Percentiles rank a stretch among this genome's conserved stretches.
Conservation (phyloP, 2,797 vertebrate species). For the Galaxias olidus region DNA sequence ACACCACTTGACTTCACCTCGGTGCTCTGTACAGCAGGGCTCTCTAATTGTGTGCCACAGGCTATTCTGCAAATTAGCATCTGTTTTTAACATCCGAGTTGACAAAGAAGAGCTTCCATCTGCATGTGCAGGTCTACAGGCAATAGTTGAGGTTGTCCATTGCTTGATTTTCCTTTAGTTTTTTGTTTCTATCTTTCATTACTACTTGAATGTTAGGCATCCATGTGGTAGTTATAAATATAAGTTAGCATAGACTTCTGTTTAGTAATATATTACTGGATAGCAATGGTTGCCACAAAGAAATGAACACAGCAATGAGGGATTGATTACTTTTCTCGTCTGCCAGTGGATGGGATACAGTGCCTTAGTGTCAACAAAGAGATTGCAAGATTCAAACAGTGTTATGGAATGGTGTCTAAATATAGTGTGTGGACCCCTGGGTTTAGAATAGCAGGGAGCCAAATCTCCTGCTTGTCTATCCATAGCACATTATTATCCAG, state of each 20-base stretch:
- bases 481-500: conserved; percentile 51
- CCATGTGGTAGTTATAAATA: too few species aligned
- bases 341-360: conserved; percentile 15
- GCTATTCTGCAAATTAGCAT: conserved; percentile 20
- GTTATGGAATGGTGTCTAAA: conserved; percentile 39
- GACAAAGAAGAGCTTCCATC: conserved; percentile 25
- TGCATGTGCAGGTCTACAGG: conserved; percentile 29
- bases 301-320: conserved; percentile 19
- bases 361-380: conserved; percentile 47
- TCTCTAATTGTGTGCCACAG: conserved; percentile 9
- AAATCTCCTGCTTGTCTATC: conserved; percentile 41
- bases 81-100: conserved; percentile 19
- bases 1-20: conserved; percentile 25
- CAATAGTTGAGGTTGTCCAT: conserved; percentile 20
- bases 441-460: conserved; percentile 41
- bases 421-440: conserved; percentile 26
- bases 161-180: conserved; percentile 16
- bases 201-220: too few species aligned
- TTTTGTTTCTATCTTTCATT: conserved; percentile 9
- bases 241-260: conserved; percentile 46
- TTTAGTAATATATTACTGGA: conserved; percentile 47
- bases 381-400: conserved; percentile 38
- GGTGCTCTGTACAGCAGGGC: conserved; percentile 5
- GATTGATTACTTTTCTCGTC: conserved; percentile 44
- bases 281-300: conserved; percentile 26